Conservation (phyloP, 2,113 vertebrate genomes). For the Diadophis punctatus region DNA sequence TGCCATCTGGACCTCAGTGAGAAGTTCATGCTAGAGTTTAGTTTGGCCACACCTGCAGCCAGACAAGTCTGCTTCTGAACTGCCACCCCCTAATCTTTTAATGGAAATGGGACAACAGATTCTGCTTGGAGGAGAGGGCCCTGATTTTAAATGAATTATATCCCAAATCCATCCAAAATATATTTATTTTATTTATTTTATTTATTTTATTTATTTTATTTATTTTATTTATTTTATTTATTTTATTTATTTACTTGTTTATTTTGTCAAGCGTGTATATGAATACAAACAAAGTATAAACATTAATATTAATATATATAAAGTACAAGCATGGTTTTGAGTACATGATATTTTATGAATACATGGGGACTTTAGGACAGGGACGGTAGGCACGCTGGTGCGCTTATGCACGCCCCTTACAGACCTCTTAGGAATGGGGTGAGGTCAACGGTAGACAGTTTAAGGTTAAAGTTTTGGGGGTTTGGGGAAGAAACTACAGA, state of each 20-base stretch:
- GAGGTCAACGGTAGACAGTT: too few relatives aligned
- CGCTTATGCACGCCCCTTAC: too few relatives aligned
- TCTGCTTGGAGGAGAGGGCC: not conserved
- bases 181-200: not conserved
- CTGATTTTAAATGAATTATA: not conserved
- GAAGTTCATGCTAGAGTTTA: not conserved
- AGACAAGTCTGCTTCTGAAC: not conserved
- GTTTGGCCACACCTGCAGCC: not conserved
- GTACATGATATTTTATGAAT: too few relatives aligned
- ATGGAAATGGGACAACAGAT: not conserved
- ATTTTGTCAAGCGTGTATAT: too few relatives aligned
- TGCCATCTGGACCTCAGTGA: not conserved
- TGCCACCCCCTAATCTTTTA: not conserved
- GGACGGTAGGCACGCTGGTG: too few relatives aligned
- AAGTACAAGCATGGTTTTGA: too few relatives aligned
- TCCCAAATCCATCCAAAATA: not conserved
- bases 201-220: not conserved
- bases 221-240: not conserved
- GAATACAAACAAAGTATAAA: too few relatives aligned
- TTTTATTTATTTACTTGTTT: not conserved
- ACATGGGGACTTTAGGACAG: too few relatives aligned
- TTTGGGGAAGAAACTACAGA: too few relatives aligned
- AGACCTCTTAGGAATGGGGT: too few relatives aligned
- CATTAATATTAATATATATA: too few relatives aligned
- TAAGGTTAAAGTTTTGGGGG: too few relatives aligned